Evolutionary conservation across 2,797 vertebrate genomes (phyloP).

Genomic region (Eospalax fontanierii): DNA sequence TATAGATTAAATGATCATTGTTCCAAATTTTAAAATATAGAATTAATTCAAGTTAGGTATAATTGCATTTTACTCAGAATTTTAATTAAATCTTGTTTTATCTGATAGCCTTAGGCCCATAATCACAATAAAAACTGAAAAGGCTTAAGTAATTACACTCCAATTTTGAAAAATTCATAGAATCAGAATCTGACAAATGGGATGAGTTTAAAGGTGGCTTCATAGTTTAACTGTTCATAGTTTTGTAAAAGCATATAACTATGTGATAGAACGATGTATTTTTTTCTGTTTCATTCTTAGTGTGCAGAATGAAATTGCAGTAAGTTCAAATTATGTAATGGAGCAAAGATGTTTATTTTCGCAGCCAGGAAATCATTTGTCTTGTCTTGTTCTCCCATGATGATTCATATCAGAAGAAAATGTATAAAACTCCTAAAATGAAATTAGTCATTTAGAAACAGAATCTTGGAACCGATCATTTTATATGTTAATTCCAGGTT

Average conservation of each 20-base stretch:
- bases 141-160: background rate
- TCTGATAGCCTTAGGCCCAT: slow-evolving; percentile 5
- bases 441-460: slow-evolving; percentile 82
- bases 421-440: slow-evolving; percentile 78
- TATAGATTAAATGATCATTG: background rate
- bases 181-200: slow-evolving; percentile 56
- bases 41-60: slow-evolving; percentile 25
- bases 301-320: slow-evolving; percentile 75
- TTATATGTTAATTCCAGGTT: slow-evolving; percentile 56
- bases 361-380: slow-evolving; percentile 77
- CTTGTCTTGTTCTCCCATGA: slow-evolving; percentile 78
- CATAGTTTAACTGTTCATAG: slow-evolving; percentile 64
- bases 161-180: slow-evolving; percentile 34
- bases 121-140: slow-evolving; percentile 53
- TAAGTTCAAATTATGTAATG: slow-evolving; percentile 83
- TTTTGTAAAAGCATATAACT: slow-evolving; percentile 72
- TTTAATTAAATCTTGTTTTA: slow-evolving; percentile 69
- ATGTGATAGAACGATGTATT: slow-evolving; percentile 70
- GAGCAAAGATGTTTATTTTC: slow-evolving; percentile 78
- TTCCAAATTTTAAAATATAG: background rate
- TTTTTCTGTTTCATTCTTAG: slow-evolving; percentile 74
- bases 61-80: slow-evolving; percentile 30
- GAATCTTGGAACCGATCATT: slow-evolving; percentile 73
- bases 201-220: slow-evolving; percentile 34
- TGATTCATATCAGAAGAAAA: slow-evolving; percentile 79